Evolutionary conservation across 1,140 invertebrate genomes (phyloP).

Genomic region (Drosophila littoralis): DNA sequence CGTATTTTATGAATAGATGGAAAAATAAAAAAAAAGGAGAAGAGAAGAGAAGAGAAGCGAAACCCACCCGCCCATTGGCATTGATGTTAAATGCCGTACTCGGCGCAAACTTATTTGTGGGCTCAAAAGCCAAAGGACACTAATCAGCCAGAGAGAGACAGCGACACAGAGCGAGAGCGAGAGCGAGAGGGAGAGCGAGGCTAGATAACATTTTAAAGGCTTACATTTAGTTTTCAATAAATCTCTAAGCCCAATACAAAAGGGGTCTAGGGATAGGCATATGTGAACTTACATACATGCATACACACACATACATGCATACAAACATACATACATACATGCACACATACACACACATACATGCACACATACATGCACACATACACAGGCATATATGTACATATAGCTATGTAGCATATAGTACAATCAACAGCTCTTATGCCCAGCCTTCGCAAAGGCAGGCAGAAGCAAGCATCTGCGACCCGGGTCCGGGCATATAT

Average conservation of each 20-base stretch:
- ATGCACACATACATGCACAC: neutral
- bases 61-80: slow-evolving; percentile 42
- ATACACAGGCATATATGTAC: neutral
- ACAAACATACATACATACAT: too few relatives aligned
- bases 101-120: neutral
- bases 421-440: too few relatives aligned
- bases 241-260: too few relatives aligned
- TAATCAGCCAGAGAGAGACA: slow-evolving; percentile 22
- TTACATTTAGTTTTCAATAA: neutral
- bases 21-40: slow-evolving; percentile 6
- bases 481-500: too few relatives aligned
- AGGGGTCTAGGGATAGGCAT: too few relatives aligned
- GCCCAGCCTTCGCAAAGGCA: too few relatives aligned
- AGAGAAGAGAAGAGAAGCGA: neutral
- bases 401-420: neutral
- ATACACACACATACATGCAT: neutral
- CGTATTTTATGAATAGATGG: slow-evolving; percentile 62
- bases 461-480: neutral
- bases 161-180: neutral
- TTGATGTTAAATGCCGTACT: slow-evolving; percentile 57
- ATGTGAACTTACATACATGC: neutral
- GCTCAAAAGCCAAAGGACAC: slow-evolving; percentile 20
- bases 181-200: neutral
- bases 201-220: neutral
- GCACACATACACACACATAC: neutral